A percentile compares a stretch with the other conserved stretches of the same genome.
phyloP scores from a whole-genome alignment of 2,797 vertebrate species.

The Crocidura indochinensis region DNA sequence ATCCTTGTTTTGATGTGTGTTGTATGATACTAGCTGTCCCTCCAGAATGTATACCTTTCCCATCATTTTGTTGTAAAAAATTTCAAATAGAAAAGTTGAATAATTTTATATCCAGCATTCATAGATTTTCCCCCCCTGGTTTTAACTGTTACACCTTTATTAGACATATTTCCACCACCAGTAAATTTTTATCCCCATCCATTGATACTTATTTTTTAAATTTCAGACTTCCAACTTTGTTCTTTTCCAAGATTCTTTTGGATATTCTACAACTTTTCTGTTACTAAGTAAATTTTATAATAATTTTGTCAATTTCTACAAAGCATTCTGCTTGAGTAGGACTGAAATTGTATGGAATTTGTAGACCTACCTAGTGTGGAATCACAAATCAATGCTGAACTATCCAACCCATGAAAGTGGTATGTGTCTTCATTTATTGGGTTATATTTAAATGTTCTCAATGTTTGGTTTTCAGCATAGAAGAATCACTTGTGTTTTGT shows the following conservation, averaged over 20 bases:
- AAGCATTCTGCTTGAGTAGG: background rate
- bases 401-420: slow-evolving; percentile 17
- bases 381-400: slow-evolving; percentile 41
- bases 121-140: background rate
- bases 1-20: slow-evolving; percentile 7
- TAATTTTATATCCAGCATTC: background rate
- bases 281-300: slow-evolving; percentile 27
- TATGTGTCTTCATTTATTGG: slow-evolving; percentile 36
- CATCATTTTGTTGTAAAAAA: slow-evolving; percentile 23
- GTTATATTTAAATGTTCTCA: slow-evolving; percentile 45
- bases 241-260: slow-evolving; percentile 2
- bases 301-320: slow-evolving; percentile 1
- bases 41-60: slow-evolving; percentile 1
- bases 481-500: background rate
- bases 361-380: background rate
- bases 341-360: slow-evolving; percentile 3
- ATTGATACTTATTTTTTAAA: background rate
- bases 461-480: slow-evolving; percentile 28
- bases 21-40: background rate
- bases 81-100: slow-evolving; percentile 42
- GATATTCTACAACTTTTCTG: slow-evolving; percentile 33
- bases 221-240: slow-evolving; percentile 30
- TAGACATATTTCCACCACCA: background rate
- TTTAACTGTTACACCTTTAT: background rate
- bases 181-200: background rate